Percentiles rank a stretch among this genome's conserved stretches.
Conservation (phyloP, 2,113 vertebrate species). For the Spheniscus mendiculus region DNA sequence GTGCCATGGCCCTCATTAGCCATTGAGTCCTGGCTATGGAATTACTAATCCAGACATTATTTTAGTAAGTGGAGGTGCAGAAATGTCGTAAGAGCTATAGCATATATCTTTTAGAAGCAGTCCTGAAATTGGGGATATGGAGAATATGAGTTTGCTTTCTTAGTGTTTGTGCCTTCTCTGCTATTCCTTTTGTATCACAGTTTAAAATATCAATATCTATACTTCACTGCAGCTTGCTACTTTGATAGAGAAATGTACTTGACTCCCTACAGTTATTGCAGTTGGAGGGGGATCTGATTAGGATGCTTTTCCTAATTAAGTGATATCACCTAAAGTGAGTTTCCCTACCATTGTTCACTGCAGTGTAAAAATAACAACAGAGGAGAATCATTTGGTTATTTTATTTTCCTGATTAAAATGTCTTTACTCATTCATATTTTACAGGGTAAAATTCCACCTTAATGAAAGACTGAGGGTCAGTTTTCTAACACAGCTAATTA, state of each 20-base stretch:
- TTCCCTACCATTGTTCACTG: conserved; percentile 77
- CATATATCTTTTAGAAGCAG: not conserved
- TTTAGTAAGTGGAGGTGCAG: not conserved
- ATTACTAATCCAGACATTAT: not conserved
- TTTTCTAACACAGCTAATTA: conserved; percentile 62
- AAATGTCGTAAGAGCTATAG: not conserved
- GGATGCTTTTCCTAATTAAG: conserved; percentile 83
- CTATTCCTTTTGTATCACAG: conserved; percentile 65
- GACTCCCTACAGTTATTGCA: conserved; percentile 82
- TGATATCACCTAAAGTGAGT: conserved; percentile 81
- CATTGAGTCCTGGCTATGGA: not conserved
- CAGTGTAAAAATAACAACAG: conserved; percentile 77
- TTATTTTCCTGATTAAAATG: conserved; percentile 77
- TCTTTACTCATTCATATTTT: conserved; percentile 74
- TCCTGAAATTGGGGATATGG: not conserved
- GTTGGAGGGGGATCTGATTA: conserved; percentile 81
- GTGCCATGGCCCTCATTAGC: not conserved
- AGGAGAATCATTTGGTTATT: conserved; percentile 75
- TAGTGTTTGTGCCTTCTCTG: conserved; percentile 32
- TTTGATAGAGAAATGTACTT: conserved; percentile 78
- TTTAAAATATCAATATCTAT: conserved; percentile 77
- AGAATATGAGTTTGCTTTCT: not conserved
- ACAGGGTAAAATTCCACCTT: conserved; percentile 58
- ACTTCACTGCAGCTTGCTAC: conserved; percentile 73
- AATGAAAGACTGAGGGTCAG: conserved; percentile 73